Evolutionary conservation across 1,140 invertebrate species (phyloP).

Genomic region (Polyergus mexicanus): DNA sequence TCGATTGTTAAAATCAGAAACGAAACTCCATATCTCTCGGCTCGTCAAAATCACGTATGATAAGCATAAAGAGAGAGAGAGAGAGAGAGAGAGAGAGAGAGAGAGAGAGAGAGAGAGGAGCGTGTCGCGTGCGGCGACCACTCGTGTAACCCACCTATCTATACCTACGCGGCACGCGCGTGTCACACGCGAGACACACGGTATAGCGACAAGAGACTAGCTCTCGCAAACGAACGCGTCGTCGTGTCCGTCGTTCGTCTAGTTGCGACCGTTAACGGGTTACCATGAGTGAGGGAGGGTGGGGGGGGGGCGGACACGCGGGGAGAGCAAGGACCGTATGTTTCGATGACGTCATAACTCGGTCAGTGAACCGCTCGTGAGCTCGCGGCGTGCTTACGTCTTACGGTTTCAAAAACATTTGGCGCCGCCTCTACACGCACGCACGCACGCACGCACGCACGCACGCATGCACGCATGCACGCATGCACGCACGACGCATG

Average conservation of each 20-base stretch:
- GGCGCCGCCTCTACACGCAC: slow-evolving; percentile 71
- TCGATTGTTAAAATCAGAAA: neutral
- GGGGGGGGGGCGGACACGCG: neutral
- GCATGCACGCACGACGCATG: slow-evolving; percentile 5
- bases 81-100: too few species aligned
- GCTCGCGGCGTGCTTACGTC: slow-evolving; percentile 69
- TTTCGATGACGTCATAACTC: slow-evolving; percentile 80
- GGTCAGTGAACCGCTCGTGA: slow-evolving; percentile 78
- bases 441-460: slow-evolving; percentile 11
- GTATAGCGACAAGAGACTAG: neutral
- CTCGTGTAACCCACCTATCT: slow-evolving; percentile 12
- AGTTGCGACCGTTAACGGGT: slow-evolving; percentile 53
- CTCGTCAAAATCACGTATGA: slow-evolving; percentile 9
- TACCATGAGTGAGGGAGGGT: too few species aligned
- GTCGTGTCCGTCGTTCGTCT: slow-evolving; percentile 53
- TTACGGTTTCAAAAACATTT: slow-evolving; percentile 81
- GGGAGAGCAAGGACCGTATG: slow-evolving; percentile 21
- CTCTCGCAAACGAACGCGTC: slow-evolving; percentile 38
- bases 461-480: slow-evolving; percentile 13
- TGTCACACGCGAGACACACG: slow-evolving; percentile 50
- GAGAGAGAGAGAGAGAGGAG: neutral
- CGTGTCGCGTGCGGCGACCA: slow-evolving; percentile 39
- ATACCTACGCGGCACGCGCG: slow-evolving; percentile 49
- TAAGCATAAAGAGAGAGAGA: neutral
- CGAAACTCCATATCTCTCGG: neutral